Percentiles rank a stretch among this genome's conserved stretches.
Conservation (phyloP, 1,140 invertebrate species). For the Globodera rostochiensis region DNA sequence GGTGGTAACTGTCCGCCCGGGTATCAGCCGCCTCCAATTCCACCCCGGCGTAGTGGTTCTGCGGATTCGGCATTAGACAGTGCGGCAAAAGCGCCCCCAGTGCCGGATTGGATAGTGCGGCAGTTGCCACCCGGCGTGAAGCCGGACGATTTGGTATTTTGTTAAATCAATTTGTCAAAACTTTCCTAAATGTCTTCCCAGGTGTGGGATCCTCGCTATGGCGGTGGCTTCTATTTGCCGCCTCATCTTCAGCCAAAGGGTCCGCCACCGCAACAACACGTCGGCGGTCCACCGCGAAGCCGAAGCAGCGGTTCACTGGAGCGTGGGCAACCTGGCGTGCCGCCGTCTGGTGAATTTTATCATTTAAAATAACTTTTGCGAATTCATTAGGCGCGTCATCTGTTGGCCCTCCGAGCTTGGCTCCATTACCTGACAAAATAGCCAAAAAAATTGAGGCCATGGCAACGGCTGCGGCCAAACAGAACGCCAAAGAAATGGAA, state of each 20-base stretch:
- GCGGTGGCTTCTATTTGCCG: conserved; percentile 28
- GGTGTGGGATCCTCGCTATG: conserved; percentile 25
- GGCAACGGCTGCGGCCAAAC: conserved; percentile 1
- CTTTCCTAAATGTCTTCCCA: background rate
- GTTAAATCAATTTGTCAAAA: too few relatives aligned
- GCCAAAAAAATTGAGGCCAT: conserved; percentile 25
- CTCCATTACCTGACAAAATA: conserved; percentile 23
- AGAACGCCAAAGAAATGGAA: background rate
- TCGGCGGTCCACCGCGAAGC: conserved; percentile 4
- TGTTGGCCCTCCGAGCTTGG: background rate
- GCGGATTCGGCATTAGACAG: background rate
- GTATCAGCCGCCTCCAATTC: conserved; percentile 11
- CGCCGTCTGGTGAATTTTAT: conserved; percentile 2
- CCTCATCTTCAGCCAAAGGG: conserved; percentile 19
- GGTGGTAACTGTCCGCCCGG: background rate
- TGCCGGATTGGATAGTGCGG: conserved; percentile 32
- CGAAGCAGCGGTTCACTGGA: conserved; percentile 21
- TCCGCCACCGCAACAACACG: background rate
- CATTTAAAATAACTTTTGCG: background rate
- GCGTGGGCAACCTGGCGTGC: background rate
- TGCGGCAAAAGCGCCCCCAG: conserved; percentile 19
- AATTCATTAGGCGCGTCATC: too few relatives aligned
- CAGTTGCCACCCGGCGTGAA: conserved; percentile 43
- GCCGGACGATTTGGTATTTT: conserved; percentile 29
- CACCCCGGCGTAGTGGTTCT: conserved; percentile 18